phyloP scores from a whole-genome alignment of 2,888 invertebrate genomes.

The Nymphalis polychloros region DNA sequence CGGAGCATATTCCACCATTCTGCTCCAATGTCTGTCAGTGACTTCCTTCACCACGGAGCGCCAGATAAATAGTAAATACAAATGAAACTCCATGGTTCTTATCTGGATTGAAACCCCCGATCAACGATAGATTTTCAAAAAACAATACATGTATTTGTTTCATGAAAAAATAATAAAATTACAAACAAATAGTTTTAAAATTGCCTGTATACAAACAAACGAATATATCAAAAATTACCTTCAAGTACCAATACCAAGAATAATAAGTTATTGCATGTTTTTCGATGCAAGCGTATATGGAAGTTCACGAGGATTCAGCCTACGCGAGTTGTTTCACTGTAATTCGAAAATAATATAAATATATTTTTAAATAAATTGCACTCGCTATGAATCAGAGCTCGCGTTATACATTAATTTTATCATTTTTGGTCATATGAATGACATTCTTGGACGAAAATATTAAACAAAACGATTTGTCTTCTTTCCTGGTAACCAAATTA shows the following conservation, averaged over 20 bases:
- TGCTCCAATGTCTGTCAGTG: too few species aligned
- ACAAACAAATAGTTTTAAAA: background rate
- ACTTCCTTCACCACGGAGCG: too few species aligned
- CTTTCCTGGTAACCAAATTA: slow-evolving; percentile 12
- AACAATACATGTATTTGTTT: background rate
- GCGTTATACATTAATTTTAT: slow-evolving; percentile 23
- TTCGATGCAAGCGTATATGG: slow-evolving; percentile 35
- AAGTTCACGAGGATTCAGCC: slow-evolving; percentile 31
- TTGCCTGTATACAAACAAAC: background rate
- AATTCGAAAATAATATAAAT: slow-evolving; percentile 16
- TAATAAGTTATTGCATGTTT: slow-evolving; percentile 30
- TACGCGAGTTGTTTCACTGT: slow-evolving; percentile 31
- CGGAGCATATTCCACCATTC: too few species aligned
- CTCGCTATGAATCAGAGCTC: slow-evolving; percentile 29
- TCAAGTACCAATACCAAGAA: slow-evolving; percentile 27
- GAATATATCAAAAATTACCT: slow-evolving; percentile 26
- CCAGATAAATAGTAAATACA: too few species aligned
- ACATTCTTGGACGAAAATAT: slow-evolving; percentile 16
- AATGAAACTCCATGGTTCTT: too few species aligned
- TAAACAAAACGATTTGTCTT: slow-evolving; percentile 19
- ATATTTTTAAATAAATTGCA: slow-evolving; percentile 22
- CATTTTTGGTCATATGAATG: slow-evolving; percentile 25
- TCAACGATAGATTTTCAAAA: background rate
- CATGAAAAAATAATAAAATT: background rate
- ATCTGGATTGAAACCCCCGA: too few species aligned